Evolutionary conservation across 2,113 vertebrate genomes (phyloP).

Genomic region (Lonchura striata): DNA sequence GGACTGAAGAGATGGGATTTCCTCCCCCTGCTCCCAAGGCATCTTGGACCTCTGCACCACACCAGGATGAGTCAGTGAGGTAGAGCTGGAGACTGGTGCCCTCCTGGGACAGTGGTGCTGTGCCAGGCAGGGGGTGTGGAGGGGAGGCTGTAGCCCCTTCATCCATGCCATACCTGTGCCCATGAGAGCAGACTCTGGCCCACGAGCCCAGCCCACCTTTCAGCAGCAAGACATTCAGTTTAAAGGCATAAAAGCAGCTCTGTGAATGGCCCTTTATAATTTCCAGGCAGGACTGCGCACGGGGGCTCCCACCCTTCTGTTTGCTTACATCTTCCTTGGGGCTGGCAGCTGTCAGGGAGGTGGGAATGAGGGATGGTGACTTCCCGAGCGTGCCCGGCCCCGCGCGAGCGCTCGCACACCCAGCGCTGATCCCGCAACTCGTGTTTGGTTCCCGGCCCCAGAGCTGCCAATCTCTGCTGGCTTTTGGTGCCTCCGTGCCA

Average conservation of each 20-base stretch:
- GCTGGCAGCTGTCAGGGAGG: constrained; percentile 10
- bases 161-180: background rate
- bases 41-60: background rate
- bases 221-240: background rate
- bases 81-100: background rate
- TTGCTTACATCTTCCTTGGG: constrained; percentile 16
- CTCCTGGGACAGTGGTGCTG: background rate
- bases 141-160: background rate
- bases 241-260: background rate
- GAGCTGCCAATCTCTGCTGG: constrained; percentile 35
- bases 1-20: background rate
- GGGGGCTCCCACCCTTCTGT: background rate
- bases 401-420: background rate
- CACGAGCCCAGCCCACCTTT: background rate
- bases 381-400: background rate
- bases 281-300: accelerated
- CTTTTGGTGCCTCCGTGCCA: background rate
- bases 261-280: background rate
- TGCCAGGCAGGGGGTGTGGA: too few relatives aligned
- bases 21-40: background rate
- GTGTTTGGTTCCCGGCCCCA: background rate
- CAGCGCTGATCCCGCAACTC: background rate
- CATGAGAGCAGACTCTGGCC: accelerated
- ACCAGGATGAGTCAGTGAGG: accelerated
- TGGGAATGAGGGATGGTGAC: background rate